These are phyloP conservation scores for Sericinus montela DNA, from an alignment of 2,888 invertebrate species.

Conservation along the genomic window DNA sequence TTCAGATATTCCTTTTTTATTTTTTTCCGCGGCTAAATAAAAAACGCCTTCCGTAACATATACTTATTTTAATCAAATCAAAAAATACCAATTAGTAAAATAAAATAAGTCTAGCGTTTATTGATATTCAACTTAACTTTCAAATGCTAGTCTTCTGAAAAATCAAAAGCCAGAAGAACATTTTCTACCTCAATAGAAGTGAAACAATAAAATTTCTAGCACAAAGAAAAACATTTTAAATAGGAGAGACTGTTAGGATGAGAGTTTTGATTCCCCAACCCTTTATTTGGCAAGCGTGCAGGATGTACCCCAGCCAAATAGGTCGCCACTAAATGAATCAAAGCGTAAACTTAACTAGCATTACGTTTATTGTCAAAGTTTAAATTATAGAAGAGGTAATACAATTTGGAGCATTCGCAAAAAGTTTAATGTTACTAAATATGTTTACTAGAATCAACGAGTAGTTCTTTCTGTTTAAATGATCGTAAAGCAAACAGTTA, in stretches of 20 bases:
- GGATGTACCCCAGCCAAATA: constrained; percentile 17
- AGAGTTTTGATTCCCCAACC: constrained; percentile 16
- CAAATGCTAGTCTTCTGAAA: not conserved
- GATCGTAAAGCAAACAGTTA: constrained; percentile 36
- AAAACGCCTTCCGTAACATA: too few relatives aligned
- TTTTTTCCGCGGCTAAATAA: too few relatives aligned
- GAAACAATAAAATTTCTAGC: not conserved
- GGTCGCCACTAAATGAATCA: constrained; percentile 21
- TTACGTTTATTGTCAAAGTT: constrained; percentile 20
- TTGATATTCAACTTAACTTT: too few relatives aligned
- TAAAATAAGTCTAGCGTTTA: too few relatives aligned
- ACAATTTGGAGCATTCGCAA: constrained; percentile 3
- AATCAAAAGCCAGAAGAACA: not conserved
- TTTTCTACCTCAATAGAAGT: not conserved
- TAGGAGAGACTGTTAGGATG: constrained; percentile 3
- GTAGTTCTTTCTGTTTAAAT: constrained; percentile 30
- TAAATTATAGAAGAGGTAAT: constrained; percentile 17
- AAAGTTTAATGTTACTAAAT: constrained; percentile 15
- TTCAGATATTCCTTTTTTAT: too few relatives aligned
- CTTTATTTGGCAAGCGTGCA: constrained; percentile 18
- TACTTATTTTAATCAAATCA: too few relatives aligned
- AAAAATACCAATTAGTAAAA: too few relatives aligned
- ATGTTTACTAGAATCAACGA: constrained; percentile 27
- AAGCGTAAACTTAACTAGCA: constrained; percentile 19
- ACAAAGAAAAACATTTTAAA: constrained; percentile 1